These are phyloP conservation scores for Idaea biselata DNA, from an alignment of 2,888 invertebrate species.

Conservation along the genomic window DNA sequence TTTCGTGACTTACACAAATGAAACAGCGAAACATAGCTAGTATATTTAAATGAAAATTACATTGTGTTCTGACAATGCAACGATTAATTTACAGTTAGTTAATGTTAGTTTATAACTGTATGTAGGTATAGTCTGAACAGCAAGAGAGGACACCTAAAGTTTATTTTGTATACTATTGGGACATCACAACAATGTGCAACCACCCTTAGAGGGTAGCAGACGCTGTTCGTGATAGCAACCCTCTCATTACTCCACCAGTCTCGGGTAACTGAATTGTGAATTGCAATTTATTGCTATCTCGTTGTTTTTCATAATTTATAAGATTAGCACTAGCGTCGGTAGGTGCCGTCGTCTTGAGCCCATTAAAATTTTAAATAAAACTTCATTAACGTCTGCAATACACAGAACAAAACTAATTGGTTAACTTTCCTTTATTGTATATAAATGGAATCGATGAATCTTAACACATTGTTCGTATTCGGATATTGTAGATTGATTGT, in stretches of 20 bases:
- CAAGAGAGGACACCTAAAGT: not conserved
- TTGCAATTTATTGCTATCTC: constrained; percentile 64
- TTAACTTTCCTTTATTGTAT: not conserved
- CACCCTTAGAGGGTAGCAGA: not conserved
- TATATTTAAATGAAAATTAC: not conserved
- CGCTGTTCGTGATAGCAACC: constrained; percentile 11
- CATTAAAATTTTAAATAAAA: constrained; percentile 64
- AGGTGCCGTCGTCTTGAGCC: constrained; percentile 41
- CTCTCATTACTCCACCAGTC: constrained; percentile 31
- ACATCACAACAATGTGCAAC: not conserved
- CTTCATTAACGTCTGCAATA: constrained; percentile 50
- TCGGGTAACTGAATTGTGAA: constrained; percentile 49
- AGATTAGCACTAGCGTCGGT: constrained; percentile 45
- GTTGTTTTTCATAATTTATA: constrained; percentile 71
- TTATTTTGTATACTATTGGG: not conserved
- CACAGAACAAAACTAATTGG: not conserved
- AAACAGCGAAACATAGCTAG: not conserved
- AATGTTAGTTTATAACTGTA: not conserved
- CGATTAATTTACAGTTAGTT: not conserved
- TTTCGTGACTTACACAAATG: no score
- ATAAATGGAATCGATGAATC: not conserved
- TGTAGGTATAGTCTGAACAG: not conserved
- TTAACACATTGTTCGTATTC: no score
- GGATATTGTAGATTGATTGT: no score
- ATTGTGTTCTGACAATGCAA: not conserved